Evolutionary conservation across 2,113 vertebrate genomes (phyloP).

Genomic region (Neoarius graeffei): DNA sequence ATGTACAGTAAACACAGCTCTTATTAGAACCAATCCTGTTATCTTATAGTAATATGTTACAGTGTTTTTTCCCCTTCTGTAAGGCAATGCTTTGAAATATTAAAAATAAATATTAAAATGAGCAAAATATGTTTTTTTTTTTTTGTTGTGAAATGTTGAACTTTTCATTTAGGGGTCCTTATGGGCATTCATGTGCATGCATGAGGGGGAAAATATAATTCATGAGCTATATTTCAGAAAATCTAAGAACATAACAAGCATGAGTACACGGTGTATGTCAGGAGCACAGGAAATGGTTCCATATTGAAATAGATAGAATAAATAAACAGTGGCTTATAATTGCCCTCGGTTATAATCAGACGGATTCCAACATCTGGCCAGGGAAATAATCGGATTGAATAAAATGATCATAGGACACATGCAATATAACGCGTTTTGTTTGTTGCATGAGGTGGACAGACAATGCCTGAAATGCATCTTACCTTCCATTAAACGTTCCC

Average conservation of each 20-base stretch:
- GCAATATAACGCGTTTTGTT: conserved; percentile 7
- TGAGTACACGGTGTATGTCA: neutral
- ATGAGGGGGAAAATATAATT: neutral
- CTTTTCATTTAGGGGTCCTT: neutral
- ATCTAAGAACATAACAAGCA: neutral
- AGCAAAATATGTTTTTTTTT: neutral
- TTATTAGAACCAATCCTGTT: neutral
- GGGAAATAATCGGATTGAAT: neutral
- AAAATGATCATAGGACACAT: neutral
- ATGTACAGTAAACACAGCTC: neutral
- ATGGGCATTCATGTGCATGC: neutral
- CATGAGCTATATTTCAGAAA: neutral
- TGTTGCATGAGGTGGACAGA: neutral
- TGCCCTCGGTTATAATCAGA: neutral
- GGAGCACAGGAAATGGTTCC: neutral
- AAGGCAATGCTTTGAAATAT: neutral
- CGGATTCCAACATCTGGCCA: neutral
- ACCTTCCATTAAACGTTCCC: conserved; percentile 32
- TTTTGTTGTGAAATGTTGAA: neutral
- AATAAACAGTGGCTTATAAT: neutral
- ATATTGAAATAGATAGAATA: too few species aligned
- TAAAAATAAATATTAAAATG: neutral
- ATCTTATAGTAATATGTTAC: too few species aligned
- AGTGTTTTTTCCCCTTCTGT: neutral
- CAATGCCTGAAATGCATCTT: neutral